Percentiles rank a stretch among this genome's conserved stretches.
These are phyloP conservation scores for Coreius guichenoti DNA, from an alignment of 2,797 vertebrate species.

Conservation along the genomic window DNA sequence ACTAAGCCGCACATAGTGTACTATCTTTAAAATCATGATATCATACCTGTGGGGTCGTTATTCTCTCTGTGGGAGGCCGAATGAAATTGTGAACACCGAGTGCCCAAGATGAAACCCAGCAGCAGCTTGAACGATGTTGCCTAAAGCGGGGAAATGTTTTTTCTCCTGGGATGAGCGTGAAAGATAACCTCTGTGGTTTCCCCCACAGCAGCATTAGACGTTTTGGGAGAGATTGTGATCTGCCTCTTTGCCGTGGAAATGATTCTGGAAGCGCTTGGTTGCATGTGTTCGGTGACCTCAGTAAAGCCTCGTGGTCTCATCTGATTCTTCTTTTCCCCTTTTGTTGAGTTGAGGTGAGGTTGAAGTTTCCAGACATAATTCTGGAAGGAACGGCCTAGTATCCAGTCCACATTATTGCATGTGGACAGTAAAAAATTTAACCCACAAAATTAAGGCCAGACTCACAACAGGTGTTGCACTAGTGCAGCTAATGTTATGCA, in stretches of 20 bases:
- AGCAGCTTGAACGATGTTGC: slow-evolving; percentile 65
- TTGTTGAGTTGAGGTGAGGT: slow-evolving; percentile 73
- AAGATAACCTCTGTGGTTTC: slow-evolving; percentile 66
- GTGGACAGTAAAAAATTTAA: slow-evolving; percentile 15
- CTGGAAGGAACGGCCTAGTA: slow-evolving; percentile 3
- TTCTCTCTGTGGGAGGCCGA: slow-evolving; percentile 62
- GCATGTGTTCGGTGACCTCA: slow-evolving; percentile 73
- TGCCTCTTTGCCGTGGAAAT: slow-evolving; percentile 71
- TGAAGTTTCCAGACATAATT: slow-evolving; percentile 71
- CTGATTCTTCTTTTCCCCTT: slow-evolving; percentile 65
- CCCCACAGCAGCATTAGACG: slow-evolving; percentile 63
- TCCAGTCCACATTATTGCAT: slow-evolving; percentile 16
- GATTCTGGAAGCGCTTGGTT: slow-evolving; percentile 70
- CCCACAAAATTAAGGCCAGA: slow-evolving; percentile 17
- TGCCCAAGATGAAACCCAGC: slow-evolving; percentile 65
- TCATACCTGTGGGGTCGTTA: slow-evolving; percentile 74
- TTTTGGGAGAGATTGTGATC: slow-evolving; percentile 68
- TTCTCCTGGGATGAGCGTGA: slow-evolving; percentile 59
- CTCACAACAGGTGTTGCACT: slow-evolving; percentile 21
- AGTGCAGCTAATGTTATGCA: neutral
- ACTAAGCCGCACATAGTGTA: neutral
- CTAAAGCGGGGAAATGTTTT: slow-evolving; percentile 35
- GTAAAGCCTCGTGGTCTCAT: slow-evolving; percentile 76
- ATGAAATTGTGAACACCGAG: slow-evolving; percentile 56
- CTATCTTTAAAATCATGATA: slow-evolving; percentile 50